Percentiles rank a stretch among this genome's conserved stretches.
These are phyloP conservation scores for Silurus meridionalis DNA, from an alignment of 2,113 vertebrate species.

Conservation along the genomic window DNA sequence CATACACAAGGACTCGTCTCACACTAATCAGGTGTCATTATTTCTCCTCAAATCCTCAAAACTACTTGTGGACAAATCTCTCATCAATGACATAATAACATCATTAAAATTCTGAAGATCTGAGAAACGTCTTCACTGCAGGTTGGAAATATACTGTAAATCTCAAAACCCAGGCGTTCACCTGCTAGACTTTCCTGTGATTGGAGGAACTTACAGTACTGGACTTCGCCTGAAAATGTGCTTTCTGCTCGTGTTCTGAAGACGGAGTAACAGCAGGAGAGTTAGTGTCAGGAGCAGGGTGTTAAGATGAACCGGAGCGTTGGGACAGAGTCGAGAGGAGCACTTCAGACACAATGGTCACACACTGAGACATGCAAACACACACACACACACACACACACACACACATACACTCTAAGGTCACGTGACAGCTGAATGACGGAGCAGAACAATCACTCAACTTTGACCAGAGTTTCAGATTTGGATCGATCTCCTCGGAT, in stretches of 20 bases:
- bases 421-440: too few relatives aligned
- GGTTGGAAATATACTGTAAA: too few relatives aligned
- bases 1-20: background rate
- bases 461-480: background rate
- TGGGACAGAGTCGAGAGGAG: background rate
- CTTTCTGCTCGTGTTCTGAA: background rate
- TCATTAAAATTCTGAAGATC: too few relatives aligned
- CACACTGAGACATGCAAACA: background rate
- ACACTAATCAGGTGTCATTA: background rate
- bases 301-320: slow-evolving; percentile 12
- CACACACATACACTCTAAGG: too few relatives aligned
- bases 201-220: background rate
- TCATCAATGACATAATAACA: too few relatives aligned
- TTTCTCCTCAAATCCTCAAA: too few relatives aligned
- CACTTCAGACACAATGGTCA: background rate
- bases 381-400: background rate
- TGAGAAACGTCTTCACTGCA: too few relatives aligned
- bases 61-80: too few relatives aligned
- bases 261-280: background rate
- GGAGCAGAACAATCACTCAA: background rate
- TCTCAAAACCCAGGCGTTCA: background rate
- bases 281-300: slow-evolving; percentile 10
- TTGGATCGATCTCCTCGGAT: background rate
- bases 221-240: too few relatives aligned
- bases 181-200: too few relatives aligned